Base-by-base conservation (phyloP, 2,113 vertebrate species). In the Clinocottus analis region DNA sequence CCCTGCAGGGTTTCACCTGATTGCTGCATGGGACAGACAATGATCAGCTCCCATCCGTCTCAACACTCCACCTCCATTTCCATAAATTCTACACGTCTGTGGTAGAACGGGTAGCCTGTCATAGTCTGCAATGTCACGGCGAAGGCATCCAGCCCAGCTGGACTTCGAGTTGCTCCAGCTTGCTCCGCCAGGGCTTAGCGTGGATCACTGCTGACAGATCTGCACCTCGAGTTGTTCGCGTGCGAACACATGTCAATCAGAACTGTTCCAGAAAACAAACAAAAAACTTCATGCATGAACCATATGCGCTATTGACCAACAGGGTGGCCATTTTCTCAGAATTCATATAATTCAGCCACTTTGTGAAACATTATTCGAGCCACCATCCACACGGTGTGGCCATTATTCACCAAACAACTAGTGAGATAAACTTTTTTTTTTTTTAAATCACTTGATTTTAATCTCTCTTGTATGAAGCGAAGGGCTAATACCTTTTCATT, bases 1-100 rank as follows among this genome's bases (percentile, higher is more conserved):
- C 89, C 93, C 91, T 86, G 84, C 87, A 90, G 91, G 92, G 89
- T 91, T 91, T 86, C 84, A 89, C 85, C 87, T 91, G 93, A 93
- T 93, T 91, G 91, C 83, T 89, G 89, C 80, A 71, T 74, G 70
- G 88, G 84, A 88, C 87, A 91, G 92, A 93, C 87, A 91, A 90
- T 88, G 87, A 94, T 93, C 91, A 84, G 82, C 80, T 77, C 81
- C 87, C 83, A 85, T 91, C 86, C 79, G 31, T 91, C 91, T 93
- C 88, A 84, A 87, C 80, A 69, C 63, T 43, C 59, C 23, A 62
- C 79, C 75, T 86, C 85, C 83, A 90, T 93, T 94, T 94, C 87
- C 92, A 93, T 93, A 92, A 93, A 91, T 92, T 88, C 76, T 75
- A 64, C 71, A 86, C 69, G 88, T 87, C 79, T 77, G 69, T 21